Conservation (phyloP, 2,888 invertebrate species). For the Priocnemis perturbator region DNA sequence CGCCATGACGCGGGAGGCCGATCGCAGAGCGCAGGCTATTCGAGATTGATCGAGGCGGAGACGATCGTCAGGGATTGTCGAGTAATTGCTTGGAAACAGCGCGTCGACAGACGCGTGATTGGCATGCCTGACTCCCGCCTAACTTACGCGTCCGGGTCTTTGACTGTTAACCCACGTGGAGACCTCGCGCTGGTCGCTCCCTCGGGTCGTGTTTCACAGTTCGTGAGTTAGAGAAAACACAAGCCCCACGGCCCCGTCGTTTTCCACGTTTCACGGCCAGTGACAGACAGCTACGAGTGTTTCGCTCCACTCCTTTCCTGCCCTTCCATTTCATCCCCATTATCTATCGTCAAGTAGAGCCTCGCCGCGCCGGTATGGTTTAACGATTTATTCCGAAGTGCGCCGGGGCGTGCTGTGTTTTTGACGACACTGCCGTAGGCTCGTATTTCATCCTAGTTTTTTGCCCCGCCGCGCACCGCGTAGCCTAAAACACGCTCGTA, state of each 20-base stretch:
- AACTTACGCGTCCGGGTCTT: constrained; percentile 27
- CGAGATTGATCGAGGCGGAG: constrained; percentile 34
- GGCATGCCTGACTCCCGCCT: constrained; percentile 33
- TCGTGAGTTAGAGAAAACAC: constrained; percentile 15
- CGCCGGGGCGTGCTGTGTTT: constrained; percentile 11
- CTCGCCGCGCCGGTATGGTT: background rate
- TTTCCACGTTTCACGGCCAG: constrained; percentile 4
- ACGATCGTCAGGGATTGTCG: constrained; percentile 29
- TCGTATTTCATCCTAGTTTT: too few relatives aligned
- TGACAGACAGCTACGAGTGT: constrained; percentile 1
- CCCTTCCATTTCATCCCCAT: too few relatives aligned
- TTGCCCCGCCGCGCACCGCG: too few relatives aligned
- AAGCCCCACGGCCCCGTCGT: background rate
- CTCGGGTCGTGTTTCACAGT: constrained; percentile 21
- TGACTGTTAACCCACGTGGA: constrained; percentile 16
- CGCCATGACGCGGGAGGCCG: constrained; percentile 6
- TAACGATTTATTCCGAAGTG: constrained; percentile 22
- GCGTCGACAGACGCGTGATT: constrained; percentile 39
- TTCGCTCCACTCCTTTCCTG: background rate
- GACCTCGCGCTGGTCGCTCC: constrained; percentile 2
- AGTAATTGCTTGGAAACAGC: constrained; percentile 42
- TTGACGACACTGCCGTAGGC: background rate
- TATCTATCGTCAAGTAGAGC: too few relatives aligned
- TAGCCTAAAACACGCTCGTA: too few relatives aligned
- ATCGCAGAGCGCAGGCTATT: too few relatives aligned